Evolutionary conservation across 2,797 vertebrate species (phyloP), one percentile per base, ranked within the genome.

Genomic region (Typhlichthys eigenmanni): DNA sequence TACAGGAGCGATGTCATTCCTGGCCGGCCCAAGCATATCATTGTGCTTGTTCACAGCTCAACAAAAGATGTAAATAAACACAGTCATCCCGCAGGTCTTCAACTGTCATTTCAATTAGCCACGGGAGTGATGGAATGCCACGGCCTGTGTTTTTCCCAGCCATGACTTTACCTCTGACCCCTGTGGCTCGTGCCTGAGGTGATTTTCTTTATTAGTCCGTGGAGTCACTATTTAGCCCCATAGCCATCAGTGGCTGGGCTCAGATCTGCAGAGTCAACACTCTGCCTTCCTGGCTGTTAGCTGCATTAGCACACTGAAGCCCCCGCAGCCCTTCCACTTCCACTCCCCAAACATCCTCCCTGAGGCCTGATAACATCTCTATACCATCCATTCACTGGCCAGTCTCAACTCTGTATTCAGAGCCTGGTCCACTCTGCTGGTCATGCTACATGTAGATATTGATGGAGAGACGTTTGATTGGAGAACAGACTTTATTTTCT

Each of bases 61-160:
- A 90, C 95, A 93, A 95, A 95, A 94, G 92, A 95, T 85, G 89
- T 94, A 94, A 94, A 95, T 94, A 95, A 94, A 94, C 92, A 93
- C 74, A 78, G 85, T 84, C 84, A 85, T 88, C 87, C 88, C 82
- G 65, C 85, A 79, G 87, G 89, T 87, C 88, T 89, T 90, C 87
- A 89, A 86, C 93, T 95, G 95, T 95, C 94, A 95, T 91, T 91
- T 88, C 92, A 93, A 94, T 95, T 93, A 94, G 88, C 85, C 91
- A 81, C 59, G 73, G 85, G 72, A 82, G 86, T 86, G 81, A 88
- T 88, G 81, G 84, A 80, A 71, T 53, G 53, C 70, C 79, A 57
- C 45, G 34, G 10, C 9, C 75, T 69, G 78, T 81, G 79, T 81
- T 85, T 86, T 92, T 89, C 83, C 76, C 87, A 87, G 88, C 90